phyloP scores from a whole-genome alignment of 2,113 vertebrate genomes.

The Misgurnus anguillicaudatus region DNA sequence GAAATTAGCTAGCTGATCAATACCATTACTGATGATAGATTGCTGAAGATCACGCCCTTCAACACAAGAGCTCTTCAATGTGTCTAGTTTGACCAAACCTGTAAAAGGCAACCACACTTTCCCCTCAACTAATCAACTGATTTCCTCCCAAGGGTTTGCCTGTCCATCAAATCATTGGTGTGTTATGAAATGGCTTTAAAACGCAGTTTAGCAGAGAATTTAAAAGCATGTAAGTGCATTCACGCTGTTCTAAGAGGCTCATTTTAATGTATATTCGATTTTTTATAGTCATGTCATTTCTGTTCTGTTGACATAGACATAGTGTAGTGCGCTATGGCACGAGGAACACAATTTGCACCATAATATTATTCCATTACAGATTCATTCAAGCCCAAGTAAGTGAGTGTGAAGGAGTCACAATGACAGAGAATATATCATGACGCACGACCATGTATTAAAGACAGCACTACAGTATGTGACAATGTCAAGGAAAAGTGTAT shows the following conservation, averaged over 20 bases:
- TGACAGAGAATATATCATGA: conserved; percentile 3
- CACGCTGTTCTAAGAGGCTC: neutral
- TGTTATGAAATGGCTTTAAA: neutral
- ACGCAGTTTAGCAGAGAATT: neutral
- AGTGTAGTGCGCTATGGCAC: neutral
- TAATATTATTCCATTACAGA: conserved; percentile 30
- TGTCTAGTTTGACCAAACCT: neutral
- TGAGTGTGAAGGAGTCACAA: conserved; percentile 26
- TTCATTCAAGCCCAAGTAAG: conserved; percentile 14
- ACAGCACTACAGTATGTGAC: neutral
- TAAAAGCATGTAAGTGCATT: neutral
- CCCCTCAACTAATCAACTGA: neutral
- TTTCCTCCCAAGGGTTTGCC: neutral
- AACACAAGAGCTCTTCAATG: conserved; percentile 34
- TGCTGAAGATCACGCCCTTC: conserved; percentile 37
- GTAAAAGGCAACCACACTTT: neutral
- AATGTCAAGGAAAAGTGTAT: neutral
- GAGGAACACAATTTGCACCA: conserved; percentile 26
- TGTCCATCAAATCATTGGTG: neutral
- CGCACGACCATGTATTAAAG: conserved; percentile 20
- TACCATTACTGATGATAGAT: conserved; percentile 47
- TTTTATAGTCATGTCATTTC: conserved; percentile 48
- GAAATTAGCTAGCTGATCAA: conserved; percentile 52
- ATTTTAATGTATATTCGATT: conserved; percentile 13
- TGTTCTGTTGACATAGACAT: conserved; percentile 35